Evolutionary conservation across 2,797 vertebrate genomes (phyloP).

Genomic region (Clarias laeviceps): DNA sequence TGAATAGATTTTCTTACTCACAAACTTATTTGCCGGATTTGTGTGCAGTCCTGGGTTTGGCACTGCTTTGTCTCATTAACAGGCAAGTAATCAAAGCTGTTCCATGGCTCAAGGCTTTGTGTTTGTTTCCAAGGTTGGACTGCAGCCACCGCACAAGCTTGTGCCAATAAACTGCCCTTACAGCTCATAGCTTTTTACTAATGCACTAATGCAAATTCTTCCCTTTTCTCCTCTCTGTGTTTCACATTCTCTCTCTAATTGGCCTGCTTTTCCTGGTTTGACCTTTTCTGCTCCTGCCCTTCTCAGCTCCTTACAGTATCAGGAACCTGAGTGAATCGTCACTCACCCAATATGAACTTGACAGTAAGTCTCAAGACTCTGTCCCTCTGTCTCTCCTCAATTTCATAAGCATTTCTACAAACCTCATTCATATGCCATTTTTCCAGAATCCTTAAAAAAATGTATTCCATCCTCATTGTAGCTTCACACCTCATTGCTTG

Average conservation of each 20-base stretch:
- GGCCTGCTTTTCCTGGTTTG: constrained; percentile 63
- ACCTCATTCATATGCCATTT: neutral
- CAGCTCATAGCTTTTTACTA: constrained; percentile 41
- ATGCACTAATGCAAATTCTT: constrained; percentile 50
- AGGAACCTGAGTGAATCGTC: constrained; percentile 92
- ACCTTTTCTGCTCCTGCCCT: neutral
- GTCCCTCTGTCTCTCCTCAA: neutral
- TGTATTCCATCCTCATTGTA: neutral
- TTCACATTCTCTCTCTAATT: constrained; percentile 8
- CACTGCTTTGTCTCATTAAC: constrained; percentile 45
- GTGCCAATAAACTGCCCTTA: constrained; percentile 26
- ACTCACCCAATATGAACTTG: constrained; percentile 94
- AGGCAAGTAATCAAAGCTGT: constrained; percentile 43
- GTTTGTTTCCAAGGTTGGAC: constrained; percentile 29
- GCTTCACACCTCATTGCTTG: neutral
- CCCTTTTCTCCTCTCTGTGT: constrained; percentile 25
- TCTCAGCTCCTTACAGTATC: constrained; percentile 84
- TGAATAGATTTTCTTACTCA: constrained; percentile 1
- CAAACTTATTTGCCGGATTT: constrained; percentile 33
- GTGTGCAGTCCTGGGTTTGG: constrained; percentile 17
- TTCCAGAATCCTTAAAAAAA: neutral
- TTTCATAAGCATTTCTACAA: constrained; percentile 4
- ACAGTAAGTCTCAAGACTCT: constrained; percentile 85
- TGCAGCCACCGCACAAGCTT: constrained; percentile 33
- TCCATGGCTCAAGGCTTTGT: constrained; percentile 38